These are phyloP conservation scores for Mormoops blainvillei DNA, from an alignment of 2,113 vertebrate species.

Conservation along the genomic window DNA sequence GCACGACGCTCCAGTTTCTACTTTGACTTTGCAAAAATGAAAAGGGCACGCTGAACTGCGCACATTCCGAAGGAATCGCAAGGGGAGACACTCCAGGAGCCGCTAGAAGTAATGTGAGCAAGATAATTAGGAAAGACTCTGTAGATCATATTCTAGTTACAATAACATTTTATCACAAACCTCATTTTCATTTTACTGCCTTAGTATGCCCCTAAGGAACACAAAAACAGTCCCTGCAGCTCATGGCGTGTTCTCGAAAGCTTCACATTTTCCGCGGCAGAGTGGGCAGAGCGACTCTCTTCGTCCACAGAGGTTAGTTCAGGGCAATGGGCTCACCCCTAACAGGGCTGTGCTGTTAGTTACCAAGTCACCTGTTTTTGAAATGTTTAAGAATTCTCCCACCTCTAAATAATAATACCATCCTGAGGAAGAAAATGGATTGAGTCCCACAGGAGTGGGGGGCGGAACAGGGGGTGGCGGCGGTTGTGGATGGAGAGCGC, in stretches of 20 bases:
- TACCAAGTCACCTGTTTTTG: background rate
- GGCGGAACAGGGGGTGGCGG: background rate
- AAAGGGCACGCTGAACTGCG: background rate
- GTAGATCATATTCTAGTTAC: background rate
- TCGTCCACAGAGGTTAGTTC: too few species aligned
- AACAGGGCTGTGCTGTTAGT: background rate
- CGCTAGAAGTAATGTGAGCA: background rate
- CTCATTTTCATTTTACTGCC: background rate
- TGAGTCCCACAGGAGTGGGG: background rate
- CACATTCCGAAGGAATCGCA: fast-evolving
- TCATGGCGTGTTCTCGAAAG: fast-evolving
- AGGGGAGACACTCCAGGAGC: background rate
- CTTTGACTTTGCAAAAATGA: background rate
- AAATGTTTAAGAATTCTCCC: background rate
- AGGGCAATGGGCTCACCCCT: fast-evolving
- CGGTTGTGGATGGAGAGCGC: too few species aligned
- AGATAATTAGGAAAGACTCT: background rate
- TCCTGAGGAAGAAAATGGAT: background rate
- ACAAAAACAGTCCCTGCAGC: background rate
- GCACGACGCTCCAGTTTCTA: background rate
- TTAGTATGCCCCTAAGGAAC: background rate
- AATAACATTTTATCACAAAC: background rate
- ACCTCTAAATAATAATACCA: background rate
- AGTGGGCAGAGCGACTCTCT: background rate
- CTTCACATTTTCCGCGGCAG: fast-evolving